phyloP scores from a whole-genome alignment of 2,113 vertebrate genomes.

The Pipa parva region DNA sequence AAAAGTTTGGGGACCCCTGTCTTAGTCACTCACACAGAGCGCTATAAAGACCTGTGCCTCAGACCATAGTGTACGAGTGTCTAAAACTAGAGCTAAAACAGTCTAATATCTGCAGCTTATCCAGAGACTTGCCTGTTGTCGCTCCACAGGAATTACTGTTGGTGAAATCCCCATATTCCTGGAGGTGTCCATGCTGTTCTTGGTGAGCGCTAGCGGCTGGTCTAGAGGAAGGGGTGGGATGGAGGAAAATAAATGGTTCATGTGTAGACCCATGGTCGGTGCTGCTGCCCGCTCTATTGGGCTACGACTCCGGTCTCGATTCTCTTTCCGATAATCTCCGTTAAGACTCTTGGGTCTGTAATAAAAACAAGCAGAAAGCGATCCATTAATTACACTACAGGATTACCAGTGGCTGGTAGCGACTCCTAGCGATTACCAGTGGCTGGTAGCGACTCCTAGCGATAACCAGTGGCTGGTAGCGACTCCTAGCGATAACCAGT shows the following conservation, averaged over 20 bases:
- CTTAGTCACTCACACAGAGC: too few species aligned
- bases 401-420: too few species aligned
- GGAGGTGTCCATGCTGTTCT: conserved; percentile 78
- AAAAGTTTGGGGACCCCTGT: too few species aligned
- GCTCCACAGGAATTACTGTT: conserved; percentile 72
- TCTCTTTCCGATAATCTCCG: conserved; percentile 89
- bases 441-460: too few species aligned
- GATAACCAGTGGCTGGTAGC: too few species aligned
- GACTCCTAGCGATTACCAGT: too few species aligned
- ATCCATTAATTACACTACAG: not conserved
- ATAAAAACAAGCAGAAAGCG: not conserved
- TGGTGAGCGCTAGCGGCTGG: conserved; percentile 96
- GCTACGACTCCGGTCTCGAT: conserved; percentile 84
- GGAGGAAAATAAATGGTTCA: conserved; percentile 76
- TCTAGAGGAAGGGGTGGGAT: conserved; percentile 86
- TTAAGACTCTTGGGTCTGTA: conserved; percentile 85
- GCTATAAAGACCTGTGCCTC: too few species aligned
- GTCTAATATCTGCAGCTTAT: too few species aligned
- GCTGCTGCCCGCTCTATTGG: conserved; percentile 80
- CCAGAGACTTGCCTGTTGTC: conserved; percentile 82
- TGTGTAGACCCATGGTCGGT: conserved; percentile 75
- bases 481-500: too few species aligned
- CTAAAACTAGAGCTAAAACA: too few species aligned
- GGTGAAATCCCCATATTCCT: conserved; percentile 67
- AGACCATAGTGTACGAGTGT: too few species aligned